Evolutionary conservation across 2,113 vertebrate species (phyloP).

Genomic region (Mystacornis crossleyi): DNA sequence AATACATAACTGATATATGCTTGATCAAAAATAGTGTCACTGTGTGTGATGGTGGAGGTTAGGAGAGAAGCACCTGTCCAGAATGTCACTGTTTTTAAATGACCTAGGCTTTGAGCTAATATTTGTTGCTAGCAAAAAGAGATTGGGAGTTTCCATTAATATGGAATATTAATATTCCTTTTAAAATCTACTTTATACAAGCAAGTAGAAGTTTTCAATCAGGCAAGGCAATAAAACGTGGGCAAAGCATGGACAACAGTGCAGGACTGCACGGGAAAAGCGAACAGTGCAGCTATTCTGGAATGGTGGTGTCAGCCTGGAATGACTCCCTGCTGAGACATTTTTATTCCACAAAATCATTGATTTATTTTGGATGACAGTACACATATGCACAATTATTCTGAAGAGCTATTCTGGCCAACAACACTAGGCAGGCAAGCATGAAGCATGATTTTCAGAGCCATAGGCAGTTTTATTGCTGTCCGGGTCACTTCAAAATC

Average conservation of each 20-base stretch:
- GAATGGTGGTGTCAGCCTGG: background rate
- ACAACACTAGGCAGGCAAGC: background rate
- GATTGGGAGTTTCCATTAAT: background rate
- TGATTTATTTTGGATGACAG: constrained; percentile 52
- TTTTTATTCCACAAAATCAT: constrained; percentile 42
- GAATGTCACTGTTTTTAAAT: background rate
- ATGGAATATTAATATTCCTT: no score
- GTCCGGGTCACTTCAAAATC: background rate
- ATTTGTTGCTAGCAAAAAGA: background rate
- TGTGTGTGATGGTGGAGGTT: background rate
- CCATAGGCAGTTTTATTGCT: background rate
- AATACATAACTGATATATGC: background rate
- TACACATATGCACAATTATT: background rate
- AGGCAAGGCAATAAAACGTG: background rate
- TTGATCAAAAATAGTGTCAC: background rate
- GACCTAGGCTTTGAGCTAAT: background rate
- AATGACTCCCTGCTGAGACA: background rate
- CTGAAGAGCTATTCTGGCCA: background rate
- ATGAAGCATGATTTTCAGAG: background rate
- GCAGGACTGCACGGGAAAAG: background rate
- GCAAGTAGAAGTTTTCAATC: background rate
- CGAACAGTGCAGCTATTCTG: background rate
- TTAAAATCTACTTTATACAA: background rate
- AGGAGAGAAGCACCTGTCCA: background rate
- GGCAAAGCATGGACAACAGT: background rate